phyloP scores from a whole-genome alignment of 2,797 vertebrate species.

The Myoxocephalus aenaeus region DNA sequence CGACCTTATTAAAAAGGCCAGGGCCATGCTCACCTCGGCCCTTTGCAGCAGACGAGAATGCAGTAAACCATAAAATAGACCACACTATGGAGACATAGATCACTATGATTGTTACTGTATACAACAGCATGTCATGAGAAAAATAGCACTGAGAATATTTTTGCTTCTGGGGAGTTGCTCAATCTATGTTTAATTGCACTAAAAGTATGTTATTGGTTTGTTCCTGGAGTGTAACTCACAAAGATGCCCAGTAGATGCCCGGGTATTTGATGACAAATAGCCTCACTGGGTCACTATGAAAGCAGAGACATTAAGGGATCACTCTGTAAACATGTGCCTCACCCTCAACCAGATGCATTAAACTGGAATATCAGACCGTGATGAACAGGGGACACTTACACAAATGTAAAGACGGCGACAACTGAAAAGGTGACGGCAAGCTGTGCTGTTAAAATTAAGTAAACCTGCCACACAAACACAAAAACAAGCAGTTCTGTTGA shows the following conservation, averaged over 20 bases:
- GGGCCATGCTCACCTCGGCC: slow-evolving; percentile 87
- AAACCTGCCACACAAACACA: slow-evolving; percentile 85
- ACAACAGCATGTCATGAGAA: not conserved
- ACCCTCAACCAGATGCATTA: not conserved
- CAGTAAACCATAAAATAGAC: slow-evolving; percentile 91
- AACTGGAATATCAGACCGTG: slow-evolving; percentile 1
- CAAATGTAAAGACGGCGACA: slow-evolving; percentile 91
- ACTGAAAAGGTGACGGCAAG: slow-evolving; percentile 89
- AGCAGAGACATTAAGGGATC: slow-evolving; percentile 38
- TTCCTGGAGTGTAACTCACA: slow-evolving; percentile 84
- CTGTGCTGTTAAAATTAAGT: slow-evolving; percentile 91
- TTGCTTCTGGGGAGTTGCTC: not conserved
- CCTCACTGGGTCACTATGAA: slow-evolving; percentile 84
- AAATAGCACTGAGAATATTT: not conserved
- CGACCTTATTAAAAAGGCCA: no score
- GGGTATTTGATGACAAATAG: slow-evolving; percentile 85
- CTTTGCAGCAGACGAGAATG: slow-evolving; percentile 91
- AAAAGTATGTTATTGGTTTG: not conserved
- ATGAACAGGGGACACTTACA: slow-evolving; percentile 87
- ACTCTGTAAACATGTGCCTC: slow-evolving; percentile 3
- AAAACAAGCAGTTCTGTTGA: slow-evolving; percentile 30
- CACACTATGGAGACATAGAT: slow-evolving; percentile 78
- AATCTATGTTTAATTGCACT: not conserved
- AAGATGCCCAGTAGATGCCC: slow-evolving; percentile 90
- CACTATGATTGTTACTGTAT: slow-evolving; percentile 2